These are phyloP conservation scores for Chironex yamaguchii DNA, from an alignment of 30 jellyfish, hydroid and myxozoan species.

Conservation along the genomic window DNA sequence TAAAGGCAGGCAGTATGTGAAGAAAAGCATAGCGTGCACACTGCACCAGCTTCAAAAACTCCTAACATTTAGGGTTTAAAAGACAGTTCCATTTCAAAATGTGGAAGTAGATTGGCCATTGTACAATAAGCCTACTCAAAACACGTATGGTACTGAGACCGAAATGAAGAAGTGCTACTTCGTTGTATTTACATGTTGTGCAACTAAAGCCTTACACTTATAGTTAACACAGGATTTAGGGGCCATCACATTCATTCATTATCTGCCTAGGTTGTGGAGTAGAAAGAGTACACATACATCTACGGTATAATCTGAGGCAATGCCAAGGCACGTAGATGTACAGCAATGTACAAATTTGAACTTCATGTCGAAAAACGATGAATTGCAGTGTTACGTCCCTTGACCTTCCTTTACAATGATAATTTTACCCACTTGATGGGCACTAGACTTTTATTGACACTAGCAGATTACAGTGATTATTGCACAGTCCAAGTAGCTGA, in stretches of 20 bases:
- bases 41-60: conserved; percentile 3
- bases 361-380: too few species aligned
- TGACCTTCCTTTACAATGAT: conserved; percentile 3
- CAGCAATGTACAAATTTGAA: too few species aligned
- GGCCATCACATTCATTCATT: conserved; percentile 6
- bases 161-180: conserved; percentile 13
- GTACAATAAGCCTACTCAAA: not conserved
- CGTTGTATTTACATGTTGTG: not conserved
- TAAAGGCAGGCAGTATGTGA: conserved; percentile 31
- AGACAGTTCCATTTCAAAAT: conserved; percentile 5
- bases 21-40: not conserved
- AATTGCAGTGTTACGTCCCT: too few species aligned
- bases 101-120: conserved; percentile 36
- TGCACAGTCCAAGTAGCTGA: too few species aligned
- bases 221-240: conserved; percentile 10
- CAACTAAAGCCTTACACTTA: conserved; percentile 11
- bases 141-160: not conserved
- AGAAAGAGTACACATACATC: not conserved
- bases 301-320: conserved; percentile 18
- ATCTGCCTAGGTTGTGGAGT: not conserved
- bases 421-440: conserved; percentile 22
- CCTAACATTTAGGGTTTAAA: conserved; percentile 29
- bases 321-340: not conserved
- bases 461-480: conserved; percentile 2
- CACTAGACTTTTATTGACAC: conserved; percentile 5